These are phyloP conservation scores for Dorcus hopei DNA, from an alignment of 2,888 invertebrate species.

Conservation along the genomic window DNA sequence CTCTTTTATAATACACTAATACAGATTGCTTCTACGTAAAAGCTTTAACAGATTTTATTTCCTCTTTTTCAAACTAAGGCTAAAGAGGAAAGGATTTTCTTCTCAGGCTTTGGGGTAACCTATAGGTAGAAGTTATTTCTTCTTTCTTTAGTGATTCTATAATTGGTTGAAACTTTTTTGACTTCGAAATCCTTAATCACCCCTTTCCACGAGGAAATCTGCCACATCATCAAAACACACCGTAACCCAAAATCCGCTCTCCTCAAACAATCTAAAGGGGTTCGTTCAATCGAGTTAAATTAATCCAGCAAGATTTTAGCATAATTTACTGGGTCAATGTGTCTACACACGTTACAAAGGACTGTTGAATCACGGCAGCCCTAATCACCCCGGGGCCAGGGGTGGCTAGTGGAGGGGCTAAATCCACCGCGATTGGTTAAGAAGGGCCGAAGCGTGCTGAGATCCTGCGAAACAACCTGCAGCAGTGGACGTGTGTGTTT, in stretches of 20 bases:
- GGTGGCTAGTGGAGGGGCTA: constrained; percentile 28
- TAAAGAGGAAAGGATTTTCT: too few relatives aligned
- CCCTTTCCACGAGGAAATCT: too few relatives aligned
- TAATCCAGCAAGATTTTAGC: constrained; percentile 4
- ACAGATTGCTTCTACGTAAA: too few relatives aligned
- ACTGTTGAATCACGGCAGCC: constrained; percentile 39
- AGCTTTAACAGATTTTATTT: too few relatives aligned
- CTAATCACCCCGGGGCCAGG: constrained; percentile 19
- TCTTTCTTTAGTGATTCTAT: too few relatives aligned
- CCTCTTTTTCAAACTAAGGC: too few relatives aligned
- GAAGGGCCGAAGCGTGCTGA: constrained; percentile 25
- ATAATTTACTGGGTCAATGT: constrained; percentile 38
- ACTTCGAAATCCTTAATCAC: too few relatives aligned
- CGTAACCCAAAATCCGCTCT: neutral
- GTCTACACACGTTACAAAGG: constrained; percentile 36
- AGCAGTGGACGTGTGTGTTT: constrained; percentile 21
- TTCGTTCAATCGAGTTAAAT: neutral
- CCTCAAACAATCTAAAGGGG: neutral
- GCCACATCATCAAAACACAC: too few relatives aligned
- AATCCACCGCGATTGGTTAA: constrained; percentile 37
- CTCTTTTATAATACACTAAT: too few relatives aligned
- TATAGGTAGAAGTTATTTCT: too few relatives aligned
- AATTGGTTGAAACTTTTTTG: too few relatives aligned
- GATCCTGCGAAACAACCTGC: constrained; percentile 28
- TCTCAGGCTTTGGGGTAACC: too few relatives aligned